phyloP scores from a whole-genome alignment of 2,113 vertebrate genomes.

The Thunnus maccoyii region DNA sequence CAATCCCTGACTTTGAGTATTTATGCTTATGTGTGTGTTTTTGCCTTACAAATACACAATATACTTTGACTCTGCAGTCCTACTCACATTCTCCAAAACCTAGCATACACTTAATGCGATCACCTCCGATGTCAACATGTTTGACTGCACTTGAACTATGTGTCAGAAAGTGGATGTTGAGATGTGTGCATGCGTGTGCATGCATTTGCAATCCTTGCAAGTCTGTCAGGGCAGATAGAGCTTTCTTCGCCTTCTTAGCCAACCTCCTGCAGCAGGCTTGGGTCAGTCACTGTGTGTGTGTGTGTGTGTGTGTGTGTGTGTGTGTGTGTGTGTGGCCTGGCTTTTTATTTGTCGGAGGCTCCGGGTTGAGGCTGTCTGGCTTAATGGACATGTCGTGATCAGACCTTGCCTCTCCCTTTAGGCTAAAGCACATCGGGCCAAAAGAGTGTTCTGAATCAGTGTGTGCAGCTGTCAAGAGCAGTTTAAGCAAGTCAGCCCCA shows the following conservation, averaged over 20 bases:
- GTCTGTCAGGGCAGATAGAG: slow-evolving; percentile 42
- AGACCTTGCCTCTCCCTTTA: slow-evolving; percentile 49
- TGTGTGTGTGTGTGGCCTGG: not conserved
- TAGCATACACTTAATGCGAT: not conserved
- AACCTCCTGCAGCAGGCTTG: slow-evolving; percentile 48
- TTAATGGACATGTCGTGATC: slow-evolving; percentile 58
- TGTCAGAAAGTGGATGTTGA: not conserved
- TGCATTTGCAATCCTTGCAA: slow-evolving; percentile 11
- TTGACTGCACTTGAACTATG: not conserved
- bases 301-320: too few relatives aligned
- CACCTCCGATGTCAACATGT: not conserved
- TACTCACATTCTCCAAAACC: not conserved
- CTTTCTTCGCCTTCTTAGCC: slow-evolving; percentile 35
- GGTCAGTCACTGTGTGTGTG: slow-evolving; percentile 15
- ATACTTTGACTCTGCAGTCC: not conserved
- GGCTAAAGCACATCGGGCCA: slow-evolving; percentile 49
- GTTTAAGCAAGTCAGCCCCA: slow-evolving; percentile 48
- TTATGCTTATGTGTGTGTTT: too few relatives aligned
- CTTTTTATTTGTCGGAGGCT: slow-evolving; percentile 50
- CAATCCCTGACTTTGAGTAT: not conserved
- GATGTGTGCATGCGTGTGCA: not conserved
- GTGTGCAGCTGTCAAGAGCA: slow-evolving; percentile 62
- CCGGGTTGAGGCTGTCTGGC: slow-evolving; percentile 55
- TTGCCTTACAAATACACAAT: too few relatives aligned
- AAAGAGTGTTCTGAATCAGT: slow-evolving; percentile 45